Base-by-base conservation (phyloP, 2,888 invertebrate species). In the Amphipyra tragopoginis region DNA sequence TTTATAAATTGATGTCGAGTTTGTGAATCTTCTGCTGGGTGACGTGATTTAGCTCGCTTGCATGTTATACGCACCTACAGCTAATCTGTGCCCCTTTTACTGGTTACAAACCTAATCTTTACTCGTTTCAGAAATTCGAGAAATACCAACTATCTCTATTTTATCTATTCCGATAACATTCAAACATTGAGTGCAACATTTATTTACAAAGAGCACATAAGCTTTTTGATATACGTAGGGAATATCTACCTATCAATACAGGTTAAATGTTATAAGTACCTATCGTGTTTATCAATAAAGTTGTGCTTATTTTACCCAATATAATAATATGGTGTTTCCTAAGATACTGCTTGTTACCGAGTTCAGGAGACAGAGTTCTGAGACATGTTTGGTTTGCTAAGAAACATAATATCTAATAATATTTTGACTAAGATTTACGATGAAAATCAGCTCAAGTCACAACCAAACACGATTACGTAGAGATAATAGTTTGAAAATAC, bases 1-100 rank as follows among this genome's bases (percentile, higher is more conserved):
- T 86, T 87, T 88, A 90, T 86, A 91, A 90, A 90, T 89, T 87
- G 89, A 90, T 85, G 87, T 87, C 75, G 85, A 84, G 84, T 86
- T 88, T 86, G 82, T 80, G 83, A 86, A 82, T 81, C 82, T 82
- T 79, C 82, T 80, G 79, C 74, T 76, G 80, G 82, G 86, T 83
- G 85, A 86, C 82, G 79, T 75, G 81, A 84, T 86, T 87, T 81
- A 75, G 76, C 78, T 82, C 79, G 38, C 47, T 50, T 39, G 14
- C 72, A 64, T 14, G 11, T 5, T 26, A 33, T 15, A 53, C 36
- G 26, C 42, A 53, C 13, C 21, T 21, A 52, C 14, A 13, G 7
- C 14, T 47, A 15, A 52, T 34, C 33, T 14, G 10, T 7, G 21
- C 11, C 21, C 33, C 11, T 21, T 29, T 26, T 45, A 34, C 29